A percentile compares a stretch with the other conserved stretches of the same genome.
Evolutionary conservation across 2,888 invertebrate genomes (phyloP).

Genomic region (Athalia rosae): DNA sequence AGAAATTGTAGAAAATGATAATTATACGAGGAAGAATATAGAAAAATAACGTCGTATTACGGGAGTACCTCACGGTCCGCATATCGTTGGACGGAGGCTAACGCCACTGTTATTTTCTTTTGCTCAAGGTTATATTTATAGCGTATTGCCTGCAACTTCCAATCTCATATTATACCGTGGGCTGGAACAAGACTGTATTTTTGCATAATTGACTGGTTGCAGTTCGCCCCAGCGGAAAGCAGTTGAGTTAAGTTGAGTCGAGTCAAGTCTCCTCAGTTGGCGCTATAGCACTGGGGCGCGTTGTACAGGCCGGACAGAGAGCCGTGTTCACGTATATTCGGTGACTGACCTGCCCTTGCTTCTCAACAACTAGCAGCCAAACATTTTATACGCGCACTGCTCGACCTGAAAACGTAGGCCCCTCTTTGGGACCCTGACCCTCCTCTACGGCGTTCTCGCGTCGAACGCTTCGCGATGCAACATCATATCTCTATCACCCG

Average conservation of each 20-base stretch:
- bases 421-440: slow-evolving; percentile 60
- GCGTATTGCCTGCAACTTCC: slow-evolving; percentile 39
- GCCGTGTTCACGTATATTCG: slow-evolving; percentile 66
- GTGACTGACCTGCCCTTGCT: slow-evolving; percentile 69
- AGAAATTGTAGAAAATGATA: too few relatives aligned
- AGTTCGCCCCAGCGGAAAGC: slow-evolving; percentile 54
- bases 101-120: slow-evolving; percentile 30
- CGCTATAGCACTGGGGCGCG: slow-evolving; percentile 32
- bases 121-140: slow-evolving; percentile 37
- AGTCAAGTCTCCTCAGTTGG: slow-evolving; percentile 45
- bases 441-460: slow-evolving; percentile 59
- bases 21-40: too few relatives aligned
- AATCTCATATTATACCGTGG: slow-evolving; percentile 28
- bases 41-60: not conserved
- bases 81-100: slow-evolving; percentile 2
- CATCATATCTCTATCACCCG: not conserved
- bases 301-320: not conserved
- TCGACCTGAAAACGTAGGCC: slow-evolving; percentile 69
- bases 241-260: slow-evolving; percentile 34
- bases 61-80: not conserved
- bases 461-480: not conserved
- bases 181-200: slow-evolving; percentile 39
- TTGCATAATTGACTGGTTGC: slow-evolving; percentile 51
- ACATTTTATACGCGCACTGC: slow-evolving; percentile 66
- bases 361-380: slow-evolving; percentile 62